These are phyloP conservation scores for Cepaea hortensis DNA, from an alignment of 2,888 invertebrate species.

Conservation along the genomic window DNA sequence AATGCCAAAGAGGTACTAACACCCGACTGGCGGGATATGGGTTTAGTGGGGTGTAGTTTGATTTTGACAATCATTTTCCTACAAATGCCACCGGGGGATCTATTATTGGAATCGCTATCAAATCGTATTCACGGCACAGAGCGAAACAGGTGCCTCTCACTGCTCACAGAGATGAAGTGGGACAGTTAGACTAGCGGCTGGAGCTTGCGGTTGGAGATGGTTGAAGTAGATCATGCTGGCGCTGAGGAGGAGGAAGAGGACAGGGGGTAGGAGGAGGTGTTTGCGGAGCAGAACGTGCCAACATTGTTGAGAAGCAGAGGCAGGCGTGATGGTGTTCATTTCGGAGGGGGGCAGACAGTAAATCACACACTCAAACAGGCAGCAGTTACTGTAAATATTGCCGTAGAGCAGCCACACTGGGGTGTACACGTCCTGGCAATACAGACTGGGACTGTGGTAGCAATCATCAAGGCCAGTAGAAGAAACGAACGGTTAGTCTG, in stretches of 20 bases:
- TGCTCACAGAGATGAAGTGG: too few species aligned
- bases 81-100: conserved; percentile 34
- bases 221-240: not conserved
- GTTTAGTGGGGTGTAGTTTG: not conserved
- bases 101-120: not conserved
- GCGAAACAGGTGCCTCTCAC: not conserved
- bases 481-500: too few species aligned
- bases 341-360: not conserved
- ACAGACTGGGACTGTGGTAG: not conserved
- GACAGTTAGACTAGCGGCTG: too few species aligned
- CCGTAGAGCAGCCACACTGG: not conserved
- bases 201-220: too few species aligned
- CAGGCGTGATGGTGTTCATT: not conserved
- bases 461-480: too few species aligned
- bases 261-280: not conserved
- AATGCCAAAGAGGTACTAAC: conserved; percentile 18
- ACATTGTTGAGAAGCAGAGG: not conserved
- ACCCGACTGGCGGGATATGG: not conserved
- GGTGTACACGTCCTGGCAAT: not conserved
- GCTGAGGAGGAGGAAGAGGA: not conserved
- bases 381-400: not conserved
- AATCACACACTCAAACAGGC: not conserved
- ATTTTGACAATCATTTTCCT: conserved; percentile 11
- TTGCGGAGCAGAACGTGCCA: not conserved
- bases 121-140: not conserved